Evolutionary conservation across 2,113 vertebrate genomes (phyloP).

Genomic region (Larimichthys polyactis): DNA sequence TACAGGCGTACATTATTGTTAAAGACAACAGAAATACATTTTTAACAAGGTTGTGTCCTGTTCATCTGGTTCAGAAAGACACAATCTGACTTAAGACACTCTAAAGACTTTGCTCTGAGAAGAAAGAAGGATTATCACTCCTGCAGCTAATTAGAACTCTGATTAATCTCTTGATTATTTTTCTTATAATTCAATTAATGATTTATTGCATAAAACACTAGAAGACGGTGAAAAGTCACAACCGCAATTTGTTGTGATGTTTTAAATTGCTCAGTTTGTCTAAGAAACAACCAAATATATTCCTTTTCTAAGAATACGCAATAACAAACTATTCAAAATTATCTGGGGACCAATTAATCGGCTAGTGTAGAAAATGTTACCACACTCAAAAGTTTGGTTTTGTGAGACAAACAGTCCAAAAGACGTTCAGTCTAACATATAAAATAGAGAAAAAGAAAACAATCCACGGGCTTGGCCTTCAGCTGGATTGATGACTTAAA

Average conservation of each 20-base stretch:
- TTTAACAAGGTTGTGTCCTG: background rate
- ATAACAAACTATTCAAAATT: background rate
- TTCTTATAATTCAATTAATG: background rate
- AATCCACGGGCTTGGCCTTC: no score
- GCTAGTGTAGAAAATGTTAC: background rate
- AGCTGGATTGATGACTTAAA: background rate
- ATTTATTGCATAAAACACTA: background rate
- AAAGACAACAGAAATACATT: background rate
- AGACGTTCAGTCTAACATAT: background rate
- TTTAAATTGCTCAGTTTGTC: background rate
- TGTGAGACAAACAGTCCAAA: background rate
- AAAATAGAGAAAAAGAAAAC: background rate
- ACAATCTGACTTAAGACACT: background rate
- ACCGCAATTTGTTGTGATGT: background rate
- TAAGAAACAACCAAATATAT: background rate
- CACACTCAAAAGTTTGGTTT: background rate
- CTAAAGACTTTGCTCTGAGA: background rate
- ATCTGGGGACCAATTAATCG: background rate
- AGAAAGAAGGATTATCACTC: background rate
- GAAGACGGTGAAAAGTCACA: background rate
- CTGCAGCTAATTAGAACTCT: background rate
- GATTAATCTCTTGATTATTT: background rate
- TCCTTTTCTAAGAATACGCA: no score
- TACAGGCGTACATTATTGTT: background rate
- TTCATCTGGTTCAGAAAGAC: background rate